Conservation (phyloP, 2,888 invertebrate species). For the Nezara viridula region DNA sequence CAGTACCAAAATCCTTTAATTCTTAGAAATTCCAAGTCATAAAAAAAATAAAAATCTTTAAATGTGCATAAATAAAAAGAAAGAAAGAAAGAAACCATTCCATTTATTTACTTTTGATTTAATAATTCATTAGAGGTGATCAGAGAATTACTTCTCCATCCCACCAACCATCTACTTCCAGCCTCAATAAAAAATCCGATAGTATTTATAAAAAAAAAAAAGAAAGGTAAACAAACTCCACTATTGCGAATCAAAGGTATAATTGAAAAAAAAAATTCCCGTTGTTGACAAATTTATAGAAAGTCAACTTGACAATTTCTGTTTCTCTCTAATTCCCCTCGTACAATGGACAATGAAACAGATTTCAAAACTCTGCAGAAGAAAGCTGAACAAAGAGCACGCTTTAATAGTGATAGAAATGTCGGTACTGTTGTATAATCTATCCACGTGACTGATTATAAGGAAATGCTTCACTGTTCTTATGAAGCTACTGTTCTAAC, state of each 20-base stretch:
- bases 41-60: too few species aligned
- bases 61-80: too few species aligned
- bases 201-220: neutral
- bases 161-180: too few species aligned
- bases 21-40: too few species aligned
- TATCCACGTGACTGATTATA: neutral
- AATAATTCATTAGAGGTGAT: too few species aligned
- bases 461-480: neutral
- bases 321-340: conserved; percentile 7
- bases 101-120: too few species aligned
- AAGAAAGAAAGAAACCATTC: too few species aligned
- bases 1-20: too few species aligned
- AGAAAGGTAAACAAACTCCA: neutral
- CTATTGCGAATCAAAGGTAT: neutral
- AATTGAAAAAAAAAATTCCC: neutral
- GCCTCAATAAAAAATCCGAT: too few species aligned
- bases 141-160: too few species aligned
- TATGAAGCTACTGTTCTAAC: conserved; percentile 2
- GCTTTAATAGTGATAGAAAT: neutral
- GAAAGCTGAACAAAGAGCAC: conserved; percentile 24
- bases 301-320: conserved; percentile 17
- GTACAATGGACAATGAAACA: conserved; percentile 26
- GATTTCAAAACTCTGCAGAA: neutral
- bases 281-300: neutral
- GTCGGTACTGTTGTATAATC: neutral